These are phyloP conservation scores for Xylocampa areola DNA, from an alignment of 2,888 invertebrate genomes.

Conservation along the genomic window DNA sequence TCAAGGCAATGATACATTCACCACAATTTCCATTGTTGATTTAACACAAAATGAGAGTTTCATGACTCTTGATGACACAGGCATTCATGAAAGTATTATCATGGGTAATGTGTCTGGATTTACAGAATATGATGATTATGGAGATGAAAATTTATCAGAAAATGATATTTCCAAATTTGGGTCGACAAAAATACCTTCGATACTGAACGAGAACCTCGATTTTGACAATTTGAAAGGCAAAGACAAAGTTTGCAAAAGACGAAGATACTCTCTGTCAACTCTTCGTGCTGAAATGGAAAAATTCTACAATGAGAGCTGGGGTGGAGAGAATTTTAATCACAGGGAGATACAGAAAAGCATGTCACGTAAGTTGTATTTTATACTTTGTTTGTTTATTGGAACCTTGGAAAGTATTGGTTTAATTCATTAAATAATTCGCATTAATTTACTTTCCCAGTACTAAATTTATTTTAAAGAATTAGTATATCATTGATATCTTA, in stretches of 20 bases:
- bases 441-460: too few relatives aligned
- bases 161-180: constrained; percentile 72
- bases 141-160: constrained; percentile 55
- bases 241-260: constrained; percentile 73
- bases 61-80: constrained; percentile 57
- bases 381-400: constrained; percentile 1
- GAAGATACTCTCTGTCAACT: constrained; percentile 79
- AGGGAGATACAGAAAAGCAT: constrained; percentile 90
- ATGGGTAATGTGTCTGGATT: constrained; percentile 84
- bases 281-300: constrained; percentile 89
- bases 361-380: constrained; percentile 89
- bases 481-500: too few relatives aligned
- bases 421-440: too few relatives aligned
- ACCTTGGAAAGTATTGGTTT: too few relatives aligned
- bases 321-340: constrained; percentile 91
- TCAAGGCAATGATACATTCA: constrained; percentile 35
- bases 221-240: constrained; percentile 85
- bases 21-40: constrained; percentile 69
- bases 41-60: constrained; percentile 70
- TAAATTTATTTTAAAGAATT: too few relatives aligned
- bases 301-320: constrained; percentile 92
- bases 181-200: constrained; percentile 84
- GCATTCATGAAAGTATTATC: constrained; percentile 78
- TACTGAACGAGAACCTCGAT: constrained; percentile 82
- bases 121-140: constrained; percentile 67